Conservation (phyloP, 2,113 vertebrate genomes). For the Oenanthe melanoleuca region DNA sequence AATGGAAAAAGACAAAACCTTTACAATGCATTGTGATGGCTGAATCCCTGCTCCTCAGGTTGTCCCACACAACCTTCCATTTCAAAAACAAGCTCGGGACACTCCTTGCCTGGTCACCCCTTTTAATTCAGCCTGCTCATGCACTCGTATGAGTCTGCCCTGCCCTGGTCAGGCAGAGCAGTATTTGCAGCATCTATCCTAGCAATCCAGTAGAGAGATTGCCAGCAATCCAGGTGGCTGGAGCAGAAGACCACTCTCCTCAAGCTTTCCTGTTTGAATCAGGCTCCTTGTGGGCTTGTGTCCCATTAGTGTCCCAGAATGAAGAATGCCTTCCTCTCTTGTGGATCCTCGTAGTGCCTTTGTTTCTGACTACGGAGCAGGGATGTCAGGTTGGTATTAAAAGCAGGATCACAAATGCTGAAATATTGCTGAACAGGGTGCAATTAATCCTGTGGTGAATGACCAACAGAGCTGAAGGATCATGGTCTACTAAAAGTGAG, state of each 20-base stretch:
- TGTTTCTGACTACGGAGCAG: neutral
- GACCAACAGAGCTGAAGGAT: neutral
- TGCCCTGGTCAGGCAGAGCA: neutral
- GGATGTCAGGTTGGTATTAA: neutral
- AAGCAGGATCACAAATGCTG: neutral
- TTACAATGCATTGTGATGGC: neutral
- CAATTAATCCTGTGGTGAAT: neutral
- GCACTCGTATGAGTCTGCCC: neutral
- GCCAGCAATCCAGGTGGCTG: neutral
- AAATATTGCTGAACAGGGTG: neutral
- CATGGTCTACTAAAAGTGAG: neutral
- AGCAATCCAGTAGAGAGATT: neutral
- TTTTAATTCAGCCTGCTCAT: neutral
- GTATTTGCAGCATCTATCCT: neutral
- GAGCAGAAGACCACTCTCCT: neutral
- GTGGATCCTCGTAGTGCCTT: neutral
- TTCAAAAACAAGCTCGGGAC: neutral
- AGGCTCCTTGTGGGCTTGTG: neutral
- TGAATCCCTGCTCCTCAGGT: neutral
- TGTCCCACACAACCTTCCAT: neutral
- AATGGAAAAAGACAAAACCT: neutral
- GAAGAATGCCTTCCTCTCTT: neutral
- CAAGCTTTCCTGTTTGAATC: neutral
- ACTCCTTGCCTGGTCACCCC: neutral
- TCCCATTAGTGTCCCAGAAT: neutral